Conservation (phyloP, 53 echinoderm and acorn worm species). For the Echinarachnius parma region DNA sequence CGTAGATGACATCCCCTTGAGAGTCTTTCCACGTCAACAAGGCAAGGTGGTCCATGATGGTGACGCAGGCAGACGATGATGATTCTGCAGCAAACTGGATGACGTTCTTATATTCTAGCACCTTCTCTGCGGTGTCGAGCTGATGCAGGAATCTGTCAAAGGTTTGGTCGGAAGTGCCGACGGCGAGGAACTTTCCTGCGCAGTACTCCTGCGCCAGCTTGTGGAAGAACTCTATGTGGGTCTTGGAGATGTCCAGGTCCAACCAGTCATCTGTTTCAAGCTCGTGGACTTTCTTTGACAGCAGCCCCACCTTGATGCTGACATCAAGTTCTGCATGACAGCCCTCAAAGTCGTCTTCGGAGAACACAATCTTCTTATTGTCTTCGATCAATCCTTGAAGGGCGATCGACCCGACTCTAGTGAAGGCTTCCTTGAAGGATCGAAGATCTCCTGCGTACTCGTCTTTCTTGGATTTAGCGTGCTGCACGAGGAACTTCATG, state of each 20-base stretch:
- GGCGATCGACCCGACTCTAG: slow-evolving; percentile 1
- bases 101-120: slow-evolving; percentile 6
- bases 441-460: too few species aligned
- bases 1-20: too few species aligned
- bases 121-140: slow-evolving; percentile 1
- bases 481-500: slow-evolving; percentile 8
- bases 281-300: neutral
- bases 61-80: neutral
- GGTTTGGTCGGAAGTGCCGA: neutral
- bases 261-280: neutral
- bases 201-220: slow-evolving; percentile 19
- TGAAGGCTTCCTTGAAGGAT: neutral
- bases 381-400: neutral
- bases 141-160: neutral
- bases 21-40: too few species aligned
- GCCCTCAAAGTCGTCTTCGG: slow-evolving; percentile 1
- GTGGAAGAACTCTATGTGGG: slow-evolving; percentile 10
- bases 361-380: slow-evolving; percentile 6
- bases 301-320: neutral
- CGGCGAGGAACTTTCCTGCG: slow-evolving; percentile 1
- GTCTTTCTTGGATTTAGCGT: slow-evolving; percentile 11
- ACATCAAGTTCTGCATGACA: neutral
- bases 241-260: neutral
- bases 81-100: slow-evolving; percentile 5
- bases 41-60: too few species aligned